Evolutionary conservation across 2,888 invertebrate species (phyloP).

Genomic region (Stegana nigrithorax): DNA sequence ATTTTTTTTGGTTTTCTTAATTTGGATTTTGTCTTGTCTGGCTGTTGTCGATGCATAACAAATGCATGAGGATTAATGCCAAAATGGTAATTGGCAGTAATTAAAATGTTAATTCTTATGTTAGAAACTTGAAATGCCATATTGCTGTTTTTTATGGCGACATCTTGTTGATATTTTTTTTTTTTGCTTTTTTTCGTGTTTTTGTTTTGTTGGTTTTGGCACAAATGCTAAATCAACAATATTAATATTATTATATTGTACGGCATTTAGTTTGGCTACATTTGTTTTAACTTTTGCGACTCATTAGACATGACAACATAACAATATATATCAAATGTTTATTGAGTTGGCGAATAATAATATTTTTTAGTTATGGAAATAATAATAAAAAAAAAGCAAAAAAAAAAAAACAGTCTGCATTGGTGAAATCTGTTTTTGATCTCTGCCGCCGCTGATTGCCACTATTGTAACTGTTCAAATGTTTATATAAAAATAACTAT

Average conservation of each 20-base stretch:
- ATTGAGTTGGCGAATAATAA: not conserved
- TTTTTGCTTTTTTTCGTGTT: no score
- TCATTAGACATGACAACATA: not conserved
- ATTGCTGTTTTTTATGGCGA: no score
- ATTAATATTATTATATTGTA: not conserved
- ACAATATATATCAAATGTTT: not conserved
- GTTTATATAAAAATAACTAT: no score
- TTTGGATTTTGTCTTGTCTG: no score
- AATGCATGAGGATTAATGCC: constrained; percentile 4
- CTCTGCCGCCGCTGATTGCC: not conserved
- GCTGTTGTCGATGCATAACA: not conserved
- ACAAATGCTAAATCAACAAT: not conserved
- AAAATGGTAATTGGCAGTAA: constrained; percentile 11
- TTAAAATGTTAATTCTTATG: constrained; percentile 25
- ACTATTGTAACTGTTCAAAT: no score
- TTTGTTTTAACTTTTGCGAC: no score
- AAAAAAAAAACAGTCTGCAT: not conserved
- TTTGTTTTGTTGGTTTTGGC: not conserved
- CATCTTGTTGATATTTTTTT: no score
- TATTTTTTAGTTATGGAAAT: not conserved
- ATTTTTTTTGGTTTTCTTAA: no score
- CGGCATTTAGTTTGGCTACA: no score
- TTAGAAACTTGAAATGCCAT: not conserved
- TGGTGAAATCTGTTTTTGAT: not conserved
- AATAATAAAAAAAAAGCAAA: not conserved